These are phyloP conservation scores for Tenualosa thibaudeaui DNA, from an alignment of 2,797 vertebrate species.

Conservation along the genomic window DNA sequence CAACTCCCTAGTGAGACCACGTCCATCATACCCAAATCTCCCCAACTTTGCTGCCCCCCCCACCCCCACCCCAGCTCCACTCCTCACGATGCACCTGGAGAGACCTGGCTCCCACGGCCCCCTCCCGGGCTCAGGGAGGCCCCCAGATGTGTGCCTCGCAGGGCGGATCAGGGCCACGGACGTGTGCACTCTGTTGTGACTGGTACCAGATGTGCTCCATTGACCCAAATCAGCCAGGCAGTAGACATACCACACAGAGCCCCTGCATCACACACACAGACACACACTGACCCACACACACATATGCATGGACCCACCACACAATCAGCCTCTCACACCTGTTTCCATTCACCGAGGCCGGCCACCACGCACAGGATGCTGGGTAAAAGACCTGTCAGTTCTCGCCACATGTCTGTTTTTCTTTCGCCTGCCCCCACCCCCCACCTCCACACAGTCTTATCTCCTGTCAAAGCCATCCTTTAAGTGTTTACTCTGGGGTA, in stretches of 20 bases:
- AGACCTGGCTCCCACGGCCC: conserved; percentile 69
- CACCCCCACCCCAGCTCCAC: conserved; percentile 28
- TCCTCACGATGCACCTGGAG: conserved; percentile 75
- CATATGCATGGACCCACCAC: conserved; percentile 77
- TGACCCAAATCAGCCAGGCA: conserved; percentile 86
- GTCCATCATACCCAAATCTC: conserved; percentile 71
- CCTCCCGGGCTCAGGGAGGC: conserved; percentile 60
- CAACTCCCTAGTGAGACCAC: conserved; percentile 68
- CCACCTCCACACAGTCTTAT: conserved; percentile 42
- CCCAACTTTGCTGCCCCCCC: conserved; percentile 33
- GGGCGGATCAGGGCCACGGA: conserved; percentile 78
- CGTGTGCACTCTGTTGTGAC: conserved; percentile 85
- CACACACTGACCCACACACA: conserved; percentile 42
- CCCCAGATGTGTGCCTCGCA: conserved; percentile 80
- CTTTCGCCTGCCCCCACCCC: conserved; percentile 57
- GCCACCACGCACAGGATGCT: conserved; percentile 73
- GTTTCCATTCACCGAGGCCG: conserved; percentile 80
- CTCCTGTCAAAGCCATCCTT: conserved; percentile 64
- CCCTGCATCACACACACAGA: conserved; percentile 39
- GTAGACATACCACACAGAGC: conserved; percentile 82
- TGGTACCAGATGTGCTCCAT: conserved; percentile 87
- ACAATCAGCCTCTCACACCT: conserved; percentile 82
- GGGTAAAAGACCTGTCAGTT: conserved; percentile 70
- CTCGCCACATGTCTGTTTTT: conserved; percentile 61
- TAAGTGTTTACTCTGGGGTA: conserved; percentile 64